phyloP scores from a whole-genome alignment of 2,888 invertebrate species.

The Agrochola circellaris region DNA sequence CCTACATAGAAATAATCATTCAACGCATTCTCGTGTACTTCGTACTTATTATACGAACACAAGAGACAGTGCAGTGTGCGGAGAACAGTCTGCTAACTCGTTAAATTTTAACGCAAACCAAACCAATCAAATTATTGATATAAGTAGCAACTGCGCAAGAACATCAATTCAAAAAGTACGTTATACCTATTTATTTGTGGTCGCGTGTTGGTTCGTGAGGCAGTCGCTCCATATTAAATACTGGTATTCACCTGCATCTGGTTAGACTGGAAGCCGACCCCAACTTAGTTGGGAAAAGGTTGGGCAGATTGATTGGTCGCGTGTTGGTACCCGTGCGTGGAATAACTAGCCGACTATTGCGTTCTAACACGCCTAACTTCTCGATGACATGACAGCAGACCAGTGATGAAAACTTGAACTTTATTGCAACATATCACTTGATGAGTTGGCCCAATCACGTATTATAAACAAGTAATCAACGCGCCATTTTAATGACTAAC shows the following conservation, averaged over 20 bases:
- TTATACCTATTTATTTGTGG: neutral
- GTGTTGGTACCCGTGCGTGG: neutral
- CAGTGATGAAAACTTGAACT: slow-evolving; percentile 53
- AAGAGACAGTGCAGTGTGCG: neutral
- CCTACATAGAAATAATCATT: neutral
- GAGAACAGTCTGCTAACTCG: neutral
- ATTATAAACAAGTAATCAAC: slow-evolving; percentile 28
- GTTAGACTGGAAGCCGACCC: no score
- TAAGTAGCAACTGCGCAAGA: neutral
- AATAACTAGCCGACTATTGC: slow-evolving; percentile 11
- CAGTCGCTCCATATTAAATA: no score
- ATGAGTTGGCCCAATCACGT: neutral
- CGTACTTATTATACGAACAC: no score
- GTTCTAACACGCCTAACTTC: slow-evolving; percentile 21
- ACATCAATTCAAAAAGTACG: neutral
- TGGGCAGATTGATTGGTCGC: neutral
- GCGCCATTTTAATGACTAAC: slow-evolving; percentile 12
- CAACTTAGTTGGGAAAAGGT: no score
- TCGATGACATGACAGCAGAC: neutral
- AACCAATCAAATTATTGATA: neutral
- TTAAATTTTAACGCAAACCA: neutral
- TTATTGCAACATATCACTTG: slow-evolving; percentile 51
- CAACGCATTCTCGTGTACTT: neutral
- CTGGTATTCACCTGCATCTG: no score
- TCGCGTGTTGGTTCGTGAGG: no score